Base-by-base conservation (phyloP, 2,888 invertebrate species). In the Orthonychiurus folsomi region DNA sequence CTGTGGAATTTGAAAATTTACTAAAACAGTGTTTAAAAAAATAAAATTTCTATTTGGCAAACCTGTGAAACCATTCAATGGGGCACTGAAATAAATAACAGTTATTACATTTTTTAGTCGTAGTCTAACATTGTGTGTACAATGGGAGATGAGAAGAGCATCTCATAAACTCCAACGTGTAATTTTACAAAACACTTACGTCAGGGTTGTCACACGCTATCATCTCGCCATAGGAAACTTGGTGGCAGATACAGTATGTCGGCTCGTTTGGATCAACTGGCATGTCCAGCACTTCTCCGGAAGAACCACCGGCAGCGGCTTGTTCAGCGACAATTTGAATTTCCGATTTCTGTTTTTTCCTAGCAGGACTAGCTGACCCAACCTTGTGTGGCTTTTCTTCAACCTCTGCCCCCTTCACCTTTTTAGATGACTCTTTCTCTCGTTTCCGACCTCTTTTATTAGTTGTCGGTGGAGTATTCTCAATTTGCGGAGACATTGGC, bases 181-280 rank as follows among this genome's bases (percentile, higher is more conserved):
- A 25, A 62, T 23, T 27, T 54, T 12, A 15, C 15, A 48, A 9
- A 9, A 47, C 79, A n/a, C 81, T 81, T 78, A 85, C 88, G 81
- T 89, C 89, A 58, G 86, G 86, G 78, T 94, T 94, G 79, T 95
- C 94, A 81, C 94, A 95, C 68, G 90, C 92, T 75, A 95, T 93
- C 94, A 95, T 95, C 81, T 94, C 92, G 62, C 94, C 94, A 74
- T 93, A 94, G 2, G 93, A 93, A 58, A 90, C 89, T 83, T 97
- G 96, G 78, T 96, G 94, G 76, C 97, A 99, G 50, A 95, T 81
- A 77, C 96, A 99, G 77, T 99, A 99, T 0, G 95, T 96, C 0
- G 97, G 97, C 77, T 99, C 97, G 76, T 97, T 97, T 0, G 97
- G 97, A 81, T 99, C 81, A 1, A 84, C 82, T 3, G 83, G 82